Evolutionary conservation across 2,888 invertebrate genomes (phyloP), one percentile per base, ranked within the genome.

Genomic region (Phanerotoma sp.): DNA sequence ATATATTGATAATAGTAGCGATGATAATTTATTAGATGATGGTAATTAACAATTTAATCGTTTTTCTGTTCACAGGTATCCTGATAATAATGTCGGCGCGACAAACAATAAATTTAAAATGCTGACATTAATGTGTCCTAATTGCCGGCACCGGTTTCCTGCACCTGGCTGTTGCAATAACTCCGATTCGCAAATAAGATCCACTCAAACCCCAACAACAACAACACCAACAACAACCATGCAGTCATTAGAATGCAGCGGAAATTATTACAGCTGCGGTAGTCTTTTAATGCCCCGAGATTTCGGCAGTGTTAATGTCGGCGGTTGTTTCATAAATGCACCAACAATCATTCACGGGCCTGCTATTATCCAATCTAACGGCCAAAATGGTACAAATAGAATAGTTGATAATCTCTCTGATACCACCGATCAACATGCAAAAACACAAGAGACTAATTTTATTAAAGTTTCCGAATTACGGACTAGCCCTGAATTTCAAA

Each of bases 81-180:
- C 6, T 18, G 28, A 35, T 30, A 38, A 40, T 51, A 42, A 56
- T 56, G 56, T 32, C 22, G 40, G n/a, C n/a, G n/a, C n/a, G n/a
- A 48, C 15, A 18, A 30, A 40, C 15, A 33, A 44, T 20, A 7
- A 5, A 16, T 20, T 30, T 57, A 68, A 55, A 57, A 75, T 75
- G 75, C 63, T 75, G 83, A 84, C 79, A 82, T 83, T 82, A 74
- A 80, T 79, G 78, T 87, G 87, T 75, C 87, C 87, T 59, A 85
- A 86, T 78, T 88, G 87, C 80, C 82, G 84, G 74, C 86, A 86
- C 80, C 83, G 85, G 62, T 83, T 83, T 73, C 75, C 75, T 73
- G 78, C 71, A 18, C 62, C 68, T 5, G 72, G 72, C 33, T 75
- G 73, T 61, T 75, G 73, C 54, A 66, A 62, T 59, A n/a, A n/a